phyloP scores from a whole-genome alignment of 2,888 invertebrate species.

The Apomyelois bistriatella region DNA sequence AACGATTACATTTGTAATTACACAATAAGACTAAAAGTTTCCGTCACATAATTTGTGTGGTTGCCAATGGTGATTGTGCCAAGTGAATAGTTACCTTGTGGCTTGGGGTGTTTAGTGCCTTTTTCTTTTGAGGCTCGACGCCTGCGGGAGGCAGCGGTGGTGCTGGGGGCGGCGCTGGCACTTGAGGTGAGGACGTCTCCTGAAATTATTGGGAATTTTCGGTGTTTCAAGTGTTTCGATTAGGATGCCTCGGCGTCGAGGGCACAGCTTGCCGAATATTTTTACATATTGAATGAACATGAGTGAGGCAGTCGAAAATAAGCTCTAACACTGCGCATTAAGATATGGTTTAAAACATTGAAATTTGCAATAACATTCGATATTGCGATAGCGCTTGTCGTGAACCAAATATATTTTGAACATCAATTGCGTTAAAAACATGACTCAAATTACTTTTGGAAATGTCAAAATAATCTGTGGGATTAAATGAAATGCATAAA shows the following conservation, averaged over 20 bases:
- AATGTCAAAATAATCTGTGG: no score
- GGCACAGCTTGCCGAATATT: slow-evolving; percentile 13
- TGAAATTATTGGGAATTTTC: slow-evolving; percentile 36
- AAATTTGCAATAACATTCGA: not conserved
- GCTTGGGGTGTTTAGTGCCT: slow-evolving; percentile 87
- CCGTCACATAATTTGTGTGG: slow-evolving; percentile 11
- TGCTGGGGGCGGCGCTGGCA: slow-evolving; percentile 73
- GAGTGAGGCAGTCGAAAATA: slow-evolving; percentile 3
- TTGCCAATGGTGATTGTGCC: not conserved
- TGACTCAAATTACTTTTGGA: no score
- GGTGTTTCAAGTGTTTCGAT: slow-evolving; percentile 19
- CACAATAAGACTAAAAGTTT: slow-evolving; percentile 10
- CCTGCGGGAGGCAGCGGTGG: slow-evolving; percentile 63
- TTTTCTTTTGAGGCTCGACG: slow-evolving; percentile 82
- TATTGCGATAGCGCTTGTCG: not conserved
- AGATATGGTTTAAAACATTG: not conserved
- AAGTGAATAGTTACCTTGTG: slow-evolving; percentile 70
- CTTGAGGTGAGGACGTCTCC: slow-evolving; percentile 75
- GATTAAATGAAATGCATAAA: no score
- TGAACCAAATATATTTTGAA: not conserved
- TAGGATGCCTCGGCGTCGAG: slow-evolving; percentile 12
- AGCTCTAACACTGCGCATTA: not conserved
- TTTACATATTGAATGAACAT: slow-evolving; percentile 14
- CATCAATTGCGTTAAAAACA: not conserved
- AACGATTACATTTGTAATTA: slow-evolving; percentile 12